Evolutionary conservation across 1,140 invertebrate genomes (phyloP), one percentile per base, ranked within the genome.

Genomic region (Druon quercuslanigerum): DNA sequence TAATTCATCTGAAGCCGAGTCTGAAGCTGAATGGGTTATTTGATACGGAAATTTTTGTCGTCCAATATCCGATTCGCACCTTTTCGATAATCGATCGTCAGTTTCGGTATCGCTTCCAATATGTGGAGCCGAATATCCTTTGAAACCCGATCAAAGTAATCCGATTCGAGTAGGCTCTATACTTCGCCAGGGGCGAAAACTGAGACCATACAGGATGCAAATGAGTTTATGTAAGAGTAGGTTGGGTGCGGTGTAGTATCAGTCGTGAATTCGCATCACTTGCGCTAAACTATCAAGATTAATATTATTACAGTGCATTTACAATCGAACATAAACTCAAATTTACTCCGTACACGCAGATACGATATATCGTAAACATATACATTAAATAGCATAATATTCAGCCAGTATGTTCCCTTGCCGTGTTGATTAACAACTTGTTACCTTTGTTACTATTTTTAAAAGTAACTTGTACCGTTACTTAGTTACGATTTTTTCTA

Each of bases 111-210:
- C 60, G 40, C 60, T 66, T 66, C 60, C 60, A 66, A 66, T 66
- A 66, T 66, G 60, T 66, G 33, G 60, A 66, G 60, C 60, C 60
- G 14, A 66, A 66, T 66, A 66, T 66, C 60, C 60, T 66, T 66
- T 66, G 60, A 66, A 66, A 66, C 60, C 60, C 60, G 60, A 66
- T 66, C 60, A n/a, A 66, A 66, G 60, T 66, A 66, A 66, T 66
- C 60, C 60, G 60, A 66, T 66, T 66, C 60, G 6, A 17, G 60
- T 66, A 66, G 60, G 60, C 60, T 66, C 14, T 66, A 33, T 33
- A 66, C 14, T 25, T 33, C 25, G 60, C 60, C 60, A 66, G 33
- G 60, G 6, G 40, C 25, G 60, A 66, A 66, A 66, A 66, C 46
- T 66, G 60, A 66, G 60, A 66, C 60, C 60, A 66, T 66, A 66